These are phyloP conservation scores for Zaprionus capensis DNA, from an alignment of 1,140 invertebrate genomes.

Conservation along the genomic window DNA sequence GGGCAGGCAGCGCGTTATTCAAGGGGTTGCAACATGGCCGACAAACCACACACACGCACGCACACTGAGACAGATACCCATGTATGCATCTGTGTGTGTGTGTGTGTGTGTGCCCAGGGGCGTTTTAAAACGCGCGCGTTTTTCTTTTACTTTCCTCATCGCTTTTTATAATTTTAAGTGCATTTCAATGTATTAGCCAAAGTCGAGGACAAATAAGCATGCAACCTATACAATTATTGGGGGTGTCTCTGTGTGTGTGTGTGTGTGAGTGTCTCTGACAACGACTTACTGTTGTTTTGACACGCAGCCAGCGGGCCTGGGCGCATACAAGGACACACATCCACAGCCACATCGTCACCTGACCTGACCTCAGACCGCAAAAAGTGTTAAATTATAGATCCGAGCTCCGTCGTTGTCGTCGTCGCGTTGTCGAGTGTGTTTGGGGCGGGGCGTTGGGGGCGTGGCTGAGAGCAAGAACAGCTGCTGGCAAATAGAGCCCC, in stretches of 20 bases:
- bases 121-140: conserved; percentile 76
- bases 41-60: conserved; percentile 42
- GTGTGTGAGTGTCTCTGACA: conserved; percentile 15
- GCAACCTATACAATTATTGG: conserved; percentile 30
- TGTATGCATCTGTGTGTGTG: not conserved
- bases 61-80: conserved; percentile 11
- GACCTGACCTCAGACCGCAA: conserved; percentile 60
- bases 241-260: conserved; percentile 8
- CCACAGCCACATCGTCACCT: conserved; percentile 27
- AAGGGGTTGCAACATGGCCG: conserved; percentile 53
- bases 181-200: conserved; percentile 70
- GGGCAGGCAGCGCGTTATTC: conserved; percentile 21
- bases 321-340: conserved; percentile 22
- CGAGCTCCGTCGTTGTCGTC: conserved; percentile 24
- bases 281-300: conserved; percentile 79
- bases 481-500: conserved; percentile 16
- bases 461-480: conserved; percentile 50
- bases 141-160: conserved; percentile 22
- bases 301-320: conserved; percentile 69
- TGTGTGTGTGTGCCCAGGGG: conserved; percentile 33
- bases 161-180: conserved; percentile 53
- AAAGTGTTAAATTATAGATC: conserved; percentile 80
- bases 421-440: conserved; percentile 8
- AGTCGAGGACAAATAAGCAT: conserved; percentile 36
- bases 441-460: conserved; percentile 20